Conservation (phyloP, 1,140 invertebrate species). For the Agrilus planipennis region DNA sequence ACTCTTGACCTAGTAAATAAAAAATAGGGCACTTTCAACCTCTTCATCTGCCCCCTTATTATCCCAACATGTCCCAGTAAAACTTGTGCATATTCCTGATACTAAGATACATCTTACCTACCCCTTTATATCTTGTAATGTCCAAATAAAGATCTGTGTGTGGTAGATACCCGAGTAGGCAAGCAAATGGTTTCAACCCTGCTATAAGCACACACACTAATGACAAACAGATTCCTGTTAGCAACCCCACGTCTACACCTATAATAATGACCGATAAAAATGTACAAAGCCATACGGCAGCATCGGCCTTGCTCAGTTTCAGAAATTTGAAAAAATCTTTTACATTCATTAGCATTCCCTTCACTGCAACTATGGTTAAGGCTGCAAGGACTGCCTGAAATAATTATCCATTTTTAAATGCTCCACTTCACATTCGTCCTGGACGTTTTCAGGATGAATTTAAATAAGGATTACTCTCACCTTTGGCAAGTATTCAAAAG, state of each 20-base stretch:
- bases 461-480: slow-evolving; percentile 31
- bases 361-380: slow-evolving; percentile 61
- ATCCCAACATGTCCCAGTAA: no score
- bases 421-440: no score
- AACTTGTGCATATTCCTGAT: no score
- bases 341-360: slow-evolving; percentile 61
- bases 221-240: slow-evolving; percentile 51
- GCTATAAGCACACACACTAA: slow-evolving; percentile 47
- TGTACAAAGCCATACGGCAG: slow-evolving; percentile 59
- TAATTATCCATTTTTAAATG: no score
- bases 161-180: slow-evolving; percentile 46
- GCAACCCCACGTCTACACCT: slow-evolving; percentile 64
- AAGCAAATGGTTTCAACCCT: slow-evolving; percentile 39
- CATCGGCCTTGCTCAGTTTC: slow-evolving; percentile 56
- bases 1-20: no score
- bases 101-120: no score
- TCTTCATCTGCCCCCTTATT: no score
- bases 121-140: slow-evolving; percentile 42
- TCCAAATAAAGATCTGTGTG: slow-evolving; percentile 58
- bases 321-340: slow-evolving; percentile 48
- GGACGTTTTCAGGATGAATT: no score
- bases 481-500: slow-evolving; percentile 52
- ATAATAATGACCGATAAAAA: slow-evolving; percentile 55
- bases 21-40: no score
- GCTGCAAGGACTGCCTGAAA: slow-evolving; percentile 49